Conservation (phyloP, 2,797 vertebrate genomes). For the Sus cebifrons region DNA sequence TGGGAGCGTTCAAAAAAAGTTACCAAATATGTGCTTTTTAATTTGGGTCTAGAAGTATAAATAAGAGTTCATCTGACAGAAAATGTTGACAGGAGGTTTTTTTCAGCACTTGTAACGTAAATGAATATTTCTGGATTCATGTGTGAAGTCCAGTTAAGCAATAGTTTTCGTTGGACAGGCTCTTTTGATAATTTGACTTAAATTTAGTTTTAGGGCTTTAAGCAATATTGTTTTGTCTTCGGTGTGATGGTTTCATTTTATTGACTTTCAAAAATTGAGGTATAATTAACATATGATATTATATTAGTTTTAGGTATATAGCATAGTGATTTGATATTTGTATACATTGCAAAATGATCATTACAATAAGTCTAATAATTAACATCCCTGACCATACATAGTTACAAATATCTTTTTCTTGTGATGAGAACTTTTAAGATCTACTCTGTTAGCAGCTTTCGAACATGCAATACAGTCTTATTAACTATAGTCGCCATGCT, state of each 20-base stretch:
- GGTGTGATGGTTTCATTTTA: neutral
- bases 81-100: neutral
- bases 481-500: neutral
- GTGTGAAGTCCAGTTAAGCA: neutral
- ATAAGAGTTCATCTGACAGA: conserved; percentile 8
- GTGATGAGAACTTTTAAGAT: neutral
- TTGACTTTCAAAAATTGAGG: neutral
- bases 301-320: neutral
- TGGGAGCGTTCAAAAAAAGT: neutral
- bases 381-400: neutral
- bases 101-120: neutral
- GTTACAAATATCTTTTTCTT: neutral
- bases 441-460: neutral
- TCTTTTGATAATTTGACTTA: conserved; percentile 47
- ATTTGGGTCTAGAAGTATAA: conserved; percentile 50
- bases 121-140: conserved; percentile 37
- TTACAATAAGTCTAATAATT: neutral
- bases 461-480: neutral
- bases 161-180: neutral
- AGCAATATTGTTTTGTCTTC: conserved; percentile 10
- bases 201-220: conserved; percentile 16
- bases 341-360: neutral
- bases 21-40: neutral
- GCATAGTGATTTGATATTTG: neutral
- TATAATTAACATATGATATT: neutral